phyloP scores from a whole-genome alignment of 2,888 invertebrate species.

The Diarsia rubi region DNA sequence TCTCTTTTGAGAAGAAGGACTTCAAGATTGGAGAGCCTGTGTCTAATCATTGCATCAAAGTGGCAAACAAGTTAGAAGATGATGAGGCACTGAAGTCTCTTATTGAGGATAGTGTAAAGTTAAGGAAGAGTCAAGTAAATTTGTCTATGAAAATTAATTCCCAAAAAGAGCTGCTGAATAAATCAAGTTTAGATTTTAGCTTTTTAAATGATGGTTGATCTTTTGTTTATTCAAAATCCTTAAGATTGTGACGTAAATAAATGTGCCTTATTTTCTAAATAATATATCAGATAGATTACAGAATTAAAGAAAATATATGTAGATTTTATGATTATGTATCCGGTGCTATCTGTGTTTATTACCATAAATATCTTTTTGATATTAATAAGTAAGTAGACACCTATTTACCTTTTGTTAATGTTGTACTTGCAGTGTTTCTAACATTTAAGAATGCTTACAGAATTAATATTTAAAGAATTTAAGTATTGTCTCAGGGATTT shows the following conservation, averaged over 20 bases:
- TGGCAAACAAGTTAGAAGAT: constrained; percentile 72
- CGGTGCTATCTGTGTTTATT: constrained; percentile 23
- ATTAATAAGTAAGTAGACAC: constrained; percentile 9
- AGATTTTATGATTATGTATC: not conserved
- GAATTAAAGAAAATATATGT: not conserved
- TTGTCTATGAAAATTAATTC: constrained; percentile 80
- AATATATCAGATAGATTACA: constrained; percentile 17
- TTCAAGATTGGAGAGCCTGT: constrained; percentile 88
- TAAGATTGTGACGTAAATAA: constrained; percentile 25
- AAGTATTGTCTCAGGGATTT: constrained; percentile 19
- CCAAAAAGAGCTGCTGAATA: constrained; percentile 80
- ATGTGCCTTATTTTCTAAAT: constrained; percentile 57
- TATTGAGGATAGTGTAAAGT: constrained; percentile 84
- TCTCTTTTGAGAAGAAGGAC: constrained; percentile 86
- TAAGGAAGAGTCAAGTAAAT: constrained; percentile 79
- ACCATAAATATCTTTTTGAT: constrained; percentile 19
- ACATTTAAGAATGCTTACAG: constrained; percentile 24
- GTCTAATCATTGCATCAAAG: constrained; percentile 79
- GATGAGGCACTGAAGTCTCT: constrained; percentile 83
- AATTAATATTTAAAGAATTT: not conserved
- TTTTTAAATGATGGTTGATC: constrained; percentile 77
- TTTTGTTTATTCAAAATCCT: constrained; percentile 15
- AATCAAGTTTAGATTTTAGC: constrained; percentile 82
- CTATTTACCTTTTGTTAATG: constrained; percentile 7
- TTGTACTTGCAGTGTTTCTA: constrained; percentile 35